Conservation (phyloP, 2,888 invertebrate species). For the Hetaerina titia region DNA sequence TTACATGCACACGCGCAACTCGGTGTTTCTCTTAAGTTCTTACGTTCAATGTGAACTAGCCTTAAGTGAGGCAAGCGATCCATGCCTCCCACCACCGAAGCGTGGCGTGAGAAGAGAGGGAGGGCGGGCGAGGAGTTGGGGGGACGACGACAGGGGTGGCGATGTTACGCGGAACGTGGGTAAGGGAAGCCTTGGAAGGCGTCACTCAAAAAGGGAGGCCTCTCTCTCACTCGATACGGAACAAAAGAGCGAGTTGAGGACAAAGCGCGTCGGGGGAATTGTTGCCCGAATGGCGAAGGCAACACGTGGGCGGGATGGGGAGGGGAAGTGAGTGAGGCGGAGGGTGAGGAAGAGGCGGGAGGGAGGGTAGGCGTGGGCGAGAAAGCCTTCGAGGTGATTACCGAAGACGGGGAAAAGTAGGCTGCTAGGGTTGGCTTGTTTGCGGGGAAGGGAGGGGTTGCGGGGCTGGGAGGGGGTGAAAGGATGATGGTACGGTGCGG, state of each 20-base stretch:
- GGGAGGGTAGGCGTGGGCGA: background rate
- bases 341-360: no score
- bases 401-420: conserved; percentile 18
- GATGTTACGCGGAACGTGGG: background rate
- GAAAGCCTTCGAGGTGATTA: conserved; percentile 32
- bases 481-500: background rate
- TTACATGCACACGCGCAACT: no score
- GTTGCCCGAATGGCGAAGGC: background rate
- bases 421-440: background rate
- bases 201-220: background rate
- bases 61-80: no score
- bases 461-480: background rate
- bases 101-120: background rate
- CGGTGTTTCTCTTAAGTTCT: no score
- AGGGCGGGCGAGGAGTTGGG: background rate
- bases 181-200: background rate
- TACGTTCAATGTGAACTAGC: no score
- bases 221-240: background rate
- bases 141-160: background rate
- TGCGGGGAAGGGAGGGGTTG: background rate
- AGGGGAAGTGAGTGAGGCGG: background rate
- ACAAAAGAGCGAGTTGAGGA: background rate
- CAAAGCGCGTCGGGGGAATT: background rate
- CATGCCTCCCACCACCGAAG: background rate
- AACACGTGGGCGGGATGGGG: background rate